Evolutionary conservation across 2,113 vertebrate genomes (phyloP).

Genomic region (Rynchops niger): DNA sequence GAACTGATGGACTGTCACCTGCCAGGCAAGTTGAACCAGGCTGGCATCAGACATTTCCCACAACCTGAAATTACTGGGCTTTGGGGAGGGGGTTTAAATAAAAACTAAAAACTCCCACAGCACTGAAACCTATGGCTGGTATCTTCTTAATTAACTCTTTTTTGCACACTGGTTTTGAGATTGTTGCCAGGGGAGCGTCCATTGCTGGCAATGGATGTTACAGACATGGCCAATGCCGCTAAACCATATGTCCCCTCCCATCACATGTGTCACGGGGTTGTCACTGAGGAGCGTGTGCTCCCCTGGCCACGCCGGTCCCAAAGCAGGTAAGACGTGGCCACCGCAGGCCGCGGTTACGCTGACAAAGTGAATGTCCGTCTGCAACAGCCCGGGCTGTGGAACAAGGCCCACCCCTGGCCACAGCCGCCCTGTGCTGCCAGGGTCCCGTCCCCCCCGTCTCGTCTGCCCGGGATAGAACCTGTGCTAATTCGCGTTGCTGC

Average conservation of each 20-base stretch:
- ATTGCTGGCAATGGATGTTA: conserved; percentile 46
- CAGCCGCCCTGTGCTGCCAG: background rate
- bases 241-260: fast-evolving
- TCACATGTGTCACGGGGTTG: fast-evolving
- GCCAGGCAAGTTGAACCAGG: fast-evolving
- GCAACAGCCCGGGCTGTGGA: background rate
- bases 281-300: fast-evolving
- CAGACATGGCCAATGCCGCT: background rate
- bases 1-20: background rate
- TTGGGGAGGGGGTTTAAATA: background rate
- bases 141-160: background rate
- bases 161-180: background rate
- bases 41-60: background rate
- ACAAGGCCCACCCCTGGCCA: background rate
- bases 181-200: background rate
- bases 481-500: background rate
- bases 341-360: background rate
- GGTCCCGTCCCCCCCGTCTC: background rate
- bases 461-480: background rate
- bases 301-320: fast-evolving
- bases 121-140: background rate
- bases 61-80: background rate
- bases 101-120: background rate
- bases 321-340: background rate
- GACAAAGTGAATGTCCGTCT: conserved; percentile 34